These are phyloP conservation scores for Oedothorax gibbosus DNA, from an alignment of 1,140 invertebrate genomes.

Conservation along the genomic window DNA sequence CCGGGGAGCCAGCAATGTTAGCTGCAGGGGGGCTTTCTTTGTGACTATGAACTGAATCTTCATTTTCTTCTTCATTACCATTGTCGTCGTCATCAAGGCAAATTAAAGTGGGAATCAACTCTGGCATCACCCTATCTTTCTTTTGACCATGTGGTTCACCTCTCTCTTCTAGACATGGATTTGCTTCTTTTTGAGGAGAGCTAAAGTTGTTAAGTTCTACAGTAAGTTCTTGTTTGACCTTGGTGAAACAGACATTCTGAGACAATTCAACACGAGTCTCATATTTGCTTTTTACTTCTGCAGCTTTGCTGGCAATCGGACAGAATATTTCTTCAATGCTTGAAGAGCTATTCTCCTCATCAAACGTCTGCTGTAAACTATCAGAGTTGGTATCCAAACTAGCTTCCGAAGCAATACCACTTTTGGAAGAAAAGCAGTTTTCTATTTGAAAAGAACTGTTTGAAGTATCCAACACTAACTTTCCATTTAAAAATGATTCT, in stretches of 20 bases:
- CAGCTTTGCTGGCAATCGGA: background rate
- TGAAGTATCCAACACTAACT: background rate
- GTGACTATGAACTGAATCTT: background rate
- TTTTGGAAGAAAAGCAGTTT: background rate
- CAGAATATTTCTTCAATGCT: constrained; percentile 25
- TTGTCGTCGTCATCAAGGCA: constrained; percentile 20
- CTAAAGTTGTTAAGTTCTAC: background rate
- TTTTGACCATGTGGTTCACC: background rate
- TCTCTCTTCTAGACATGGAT: background rate
- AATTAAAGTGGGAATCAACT: constrained; percentile 26
- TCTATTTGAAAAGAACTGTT: background rate
- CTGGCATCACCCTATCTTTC: constrained; percentile 25
- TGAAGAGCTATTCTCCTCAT: constrained; percentile 2
- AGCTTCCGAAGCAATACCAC: constrained; percentile 4
- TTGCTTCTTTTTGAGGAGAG: background rate
- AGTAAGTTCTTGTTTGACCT: background rate
- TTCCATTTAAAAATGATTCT: constrained; percentile 9
- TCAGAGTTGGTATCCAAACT: constrained; percentile 3
- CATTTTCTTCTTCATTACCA: constrained; percentile 3
- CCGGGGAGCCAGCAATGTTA: constrained; percentile 62
- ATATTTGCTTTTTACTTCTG: background rate
- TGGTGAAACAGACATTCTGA: background rate
- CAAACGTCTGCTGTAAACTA: constrained; percentile 2
- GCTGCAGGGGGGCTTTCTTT: background rate
- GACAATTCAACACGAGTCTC: background rate